These are phyloP conservation scores for Cacatua alba DNA, from an alignment of 2,113 vertebrate species.

Conservation along the genomic window DNA sequence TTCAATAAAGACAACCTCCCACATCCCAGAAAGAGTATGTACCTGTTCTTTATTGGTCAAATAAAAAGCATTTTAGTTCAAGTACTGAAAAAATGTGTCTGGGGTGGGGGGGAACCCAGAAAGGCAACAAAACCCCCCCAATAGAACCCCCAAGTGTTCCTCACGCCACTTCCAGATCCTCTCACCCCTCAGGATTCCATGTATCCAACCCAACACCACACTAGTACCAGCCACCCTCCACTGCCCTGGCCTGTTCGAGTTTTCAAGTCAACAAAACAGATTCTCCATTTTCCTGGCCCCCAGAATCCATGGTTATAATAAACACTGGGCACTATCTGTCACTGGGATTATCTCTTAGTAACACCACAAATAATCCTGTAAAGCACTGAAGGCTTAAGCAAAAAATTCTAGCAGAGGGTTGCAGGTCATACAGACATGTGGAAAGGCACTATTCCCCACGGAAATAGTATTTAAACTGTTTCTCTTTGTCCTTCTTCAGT, in stretches of 20 bases:
- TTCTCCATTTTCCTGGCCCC: background rate
- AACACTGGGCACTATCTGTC: background rate
- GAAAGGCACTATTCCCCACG: background rate
- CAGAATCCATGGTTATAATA: background rate
- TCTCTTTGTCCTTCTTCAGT: background rate
- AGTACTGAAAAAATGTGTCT: background rate
- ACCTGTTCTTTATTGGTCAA: constrained; percentile 13
- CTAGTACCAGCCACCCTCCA: background rate
- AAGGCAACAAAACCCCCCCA: too few relatives aligned
- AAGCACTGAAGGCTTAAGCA: background rate
- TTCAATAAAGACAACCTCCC: background rate
- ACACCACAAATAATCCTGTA: background rate
- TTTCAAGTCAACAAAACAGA: background rate
- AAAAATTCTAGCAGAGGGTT: background rate
- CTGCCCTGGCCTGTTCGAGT: background rate
- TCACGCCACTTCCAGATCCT: background rate
- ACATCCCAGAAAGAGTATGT: background rate
- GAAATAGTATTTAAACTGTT: background rate
- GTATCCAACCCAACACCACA: background rate
- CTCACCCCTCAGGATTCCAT: background rate
- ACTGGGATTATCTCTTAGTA: background rate
- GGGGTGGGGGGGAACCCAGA: background rate
- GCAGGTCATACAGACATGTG: background rate
- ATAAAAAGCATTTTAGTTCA: constrained; percentile 25
- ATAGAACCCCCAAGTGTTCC: background rate